Evolutionary conservation across 2,113 vertebrate genomes (phyloP).

Genomic region (Gopherus flavomarginatus): DNA sequence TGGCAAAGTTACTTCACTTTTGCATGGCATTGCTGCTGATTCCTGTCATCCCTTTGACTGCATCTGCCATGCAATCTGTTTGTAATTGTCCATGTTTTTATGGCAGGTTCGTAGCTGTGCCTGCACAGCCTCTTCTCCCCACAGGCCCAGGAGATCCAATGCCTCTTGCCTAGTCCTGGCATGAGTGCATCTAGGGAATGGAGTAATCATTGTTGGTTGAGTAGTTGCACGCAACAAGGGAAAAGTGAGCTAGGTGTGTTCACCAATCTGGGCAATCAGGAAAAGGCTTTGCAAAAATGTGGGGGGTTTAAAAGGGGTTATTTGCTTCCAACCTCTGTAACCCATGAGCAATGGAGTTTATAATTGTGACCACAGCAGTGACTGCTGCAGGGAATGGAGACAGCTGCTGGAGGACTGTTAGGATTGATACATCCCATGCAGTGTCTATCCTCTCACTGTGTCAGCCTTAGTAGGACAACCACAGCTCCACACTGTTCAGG

Average conservation of each 20-base stretch:
- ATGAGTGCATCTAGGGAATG: background rate
- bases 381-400: too few species aligned
- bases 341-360: too few species aligned
- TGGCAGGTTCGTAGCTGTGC: background rate
- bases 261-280: background rate
- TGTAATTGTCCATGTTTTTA: background rate
- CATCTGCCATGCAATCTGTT: background rate
- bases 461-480: too few species aligned
- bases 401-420: too few species aligned
- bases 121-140: background rate
- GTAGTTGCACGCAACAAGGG: background rate
- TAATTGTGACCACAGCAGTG: too few species aligned
- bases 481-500: too few species aligned
- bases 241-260: background rate
- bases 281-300: background rate
- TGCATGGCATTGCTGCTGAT: background rate
- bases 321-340: too few species aligned
- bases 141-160: background rate
- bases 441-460: too few species aligned
- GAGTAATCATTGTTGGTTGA: background rate
- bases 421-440: too few species aligned
- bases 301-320: too few species aligned
- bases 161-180: background rate
- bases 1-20: background rate
- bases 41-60: background rate